Percentiles rank a stretch among this genome's conserved stretches.
Evolutionary conservation across 2,888 invertebrate species (phyloP).

Genomic region (Sympetrum striolatum): DNA sequence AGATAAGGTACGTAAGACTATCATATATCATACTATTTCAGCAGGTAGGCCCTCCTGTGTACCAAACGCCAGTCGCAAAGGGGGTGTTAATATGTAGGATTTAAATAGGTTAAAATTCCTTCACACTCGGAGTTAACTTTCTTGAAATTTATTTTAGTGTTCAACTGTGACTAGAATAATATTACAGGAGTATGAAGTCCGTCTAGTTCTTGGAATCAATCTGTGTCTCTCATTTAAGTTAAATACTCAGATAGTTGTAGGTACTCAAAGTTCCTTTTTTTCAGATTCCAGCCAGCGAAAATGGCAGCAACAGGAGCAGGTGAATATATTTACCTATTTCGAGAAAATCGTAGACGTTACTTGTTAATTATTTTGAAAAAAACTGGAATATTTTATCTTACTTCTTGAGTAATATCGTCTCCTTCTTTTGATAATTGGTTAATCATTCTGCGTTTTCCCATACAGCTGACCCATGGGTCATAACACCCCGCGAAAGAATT

Average conservation of each 20-base stretch:
- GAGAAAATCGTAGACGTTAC: too few species aligned
- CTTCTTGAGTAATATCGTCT: neutral
- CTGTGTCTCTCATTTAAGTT: neutral
- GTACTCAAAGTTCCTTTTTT: neutral
- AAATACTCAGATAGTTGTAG: too few species aligned
- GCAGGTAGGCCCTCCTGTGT: neutral
- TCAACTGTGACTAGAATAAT: too few species aligned
- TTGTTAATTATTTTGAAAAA: too few species aligned
- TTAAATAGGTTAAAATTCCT: too few species aligned
- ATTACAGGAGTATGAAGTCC: too few species aligned
- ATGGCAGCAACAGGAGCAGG: slow-evolving; percentile 30
- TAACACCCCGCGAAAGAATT: slow-evolving; percentile 84
- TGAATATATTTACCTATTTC: neutral
- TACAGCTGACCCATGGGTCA: slow-evolving; percentile 79
- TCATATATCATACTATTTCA: neutral
- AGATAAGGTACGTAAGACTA: neutral
- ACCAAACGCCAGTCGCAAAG: neutral
- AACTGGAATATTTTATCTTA: neutral
- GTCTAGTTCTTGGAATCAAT: neutral
- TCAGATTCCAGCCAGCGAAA: neutral
- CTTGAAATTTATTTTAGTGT: too few species aligned
- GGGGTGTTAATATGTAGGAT: too few species aligned
- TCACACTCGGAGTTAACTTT: too few species aligned
- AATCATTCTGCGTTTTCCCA: neutral
- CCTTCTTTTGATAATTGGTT: neutral